phyloP scores from a whole-genome alignment of 2,888 invertebrate species.

The Lithophane semibrunnea region DNA sequence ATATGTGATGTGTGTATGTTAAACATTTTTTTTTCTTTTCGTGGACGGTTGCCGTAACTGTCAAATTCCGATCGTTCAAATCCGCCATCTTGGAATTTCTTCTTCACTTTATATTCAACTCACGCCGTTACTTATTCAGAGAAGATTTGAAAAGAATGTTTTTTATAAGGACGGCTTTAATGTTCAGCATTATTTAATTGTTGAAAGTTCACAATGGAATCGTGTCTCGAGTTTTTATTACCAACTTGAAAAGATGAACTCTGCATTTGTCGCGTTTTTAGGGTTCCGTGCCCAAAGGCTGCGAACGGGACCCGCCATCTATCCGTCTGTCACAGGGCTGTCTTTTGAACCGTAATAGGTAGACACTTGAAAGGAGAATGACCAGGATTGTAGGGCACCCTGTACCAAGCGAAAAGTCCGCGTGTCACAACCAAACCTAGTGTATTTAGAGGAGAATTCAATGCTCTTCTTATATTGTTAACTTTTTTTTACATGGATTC shows the following conservation, averaged over 20 bases:
- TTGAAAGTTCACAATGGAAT: conserved; percentile 35
- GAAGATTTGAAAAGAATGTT: conserved; percentile 41
- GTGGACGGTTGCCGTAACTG: not conserved
- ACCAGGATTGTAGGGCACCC: no score
- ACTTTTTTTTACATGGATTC: no score
- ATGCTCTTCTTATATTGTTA: no score
- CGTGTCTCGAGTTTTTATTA: conserved; percentile 43
- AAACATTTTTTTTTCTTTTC: not conserved
- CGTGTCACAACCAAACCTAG: no score
- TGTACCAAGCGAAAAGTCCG: no score
- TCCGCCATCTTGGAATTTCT: conserved; percentile 42
- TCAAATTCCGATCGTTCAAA: conserved; percentile 24
- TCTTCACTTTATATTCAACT: conserved; percentile 25
- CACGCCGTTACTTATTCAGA: conserved; percentile 26
- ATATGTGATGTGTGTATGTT: no score
- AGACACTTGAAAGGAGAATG: no score
- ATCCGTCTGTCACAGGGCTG: no score
- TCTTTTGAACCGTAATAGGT: no score
- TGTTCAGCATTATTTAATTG: conserved; percentile 49
- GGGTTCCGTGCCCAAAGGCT: not conserved
- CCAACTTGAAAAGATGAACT: conserved; percentile 28
- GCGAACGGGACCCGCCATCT: not conserved
- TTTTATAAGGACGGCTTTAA: conserved; percentile 18
- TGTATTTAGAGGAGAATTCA: no score
- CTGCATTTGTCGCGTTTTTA: not conserved